phyloP scores from a whole-genome alignment of 2,113 vertebrate species.

The Arvicanthis niloticus region DNA sequence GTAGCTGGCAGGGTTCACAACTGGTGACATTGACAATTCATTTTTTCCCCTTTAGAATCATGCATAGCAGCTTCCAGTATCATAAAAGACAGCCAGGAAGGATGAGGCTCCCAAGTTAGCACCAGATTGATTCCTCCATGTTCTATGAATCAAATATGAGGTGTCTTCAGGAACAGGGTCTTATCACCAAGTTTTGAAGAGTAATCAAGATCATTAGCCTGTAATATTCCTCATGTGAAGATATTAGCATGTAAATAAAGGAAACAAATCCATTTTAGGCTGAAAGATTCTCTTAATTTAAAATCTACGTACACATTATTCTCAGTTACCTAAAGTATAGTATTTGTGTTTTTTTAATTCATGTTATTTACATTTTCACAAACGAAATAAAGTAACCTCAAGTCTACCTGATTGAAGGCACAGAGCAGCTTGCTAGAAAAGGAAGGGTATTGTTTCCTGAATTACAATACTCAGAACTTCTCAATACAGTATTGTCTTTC shows the following conservation, averaged over 20 bases:
- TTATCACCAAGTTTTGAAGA: not conserved
- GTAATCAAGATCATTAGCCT: not conserved
- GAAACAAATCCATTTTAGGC: not conserved
- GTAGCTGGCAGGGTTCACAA: not conserved
- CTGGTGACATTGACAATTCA: not conserved
- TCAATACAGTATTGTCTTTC: not conserved
- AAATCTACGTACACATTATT: not conserved
- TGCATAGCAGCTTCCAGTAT: not conserved
- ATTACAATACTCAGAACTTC: conserved; percentile 22
- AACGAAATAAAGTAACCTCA: conserved; percentile 34
- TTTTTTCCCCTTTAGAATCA: too few relatives aligned
- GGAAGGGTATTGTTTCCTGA: conserved; percentile 20
- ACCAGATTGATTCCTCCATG: not conserved
- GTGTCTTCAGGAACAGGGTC: too few relatives aligned
- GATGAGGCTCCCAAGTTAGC: too few relatives aligned
- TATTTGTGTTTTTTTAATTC: not conserved
- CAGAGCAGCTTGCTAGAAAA: not conserved
- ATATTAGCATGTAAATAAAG: not conserved
- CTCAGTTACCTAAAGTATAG: not conserved
- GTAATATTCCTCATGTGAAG: not conserved
- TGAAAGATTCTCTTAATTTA: not conserved
- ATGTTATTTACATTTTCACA: not conserved
- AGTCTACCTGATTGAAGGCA: not conserved
- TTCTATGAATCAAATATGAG: not conserved
- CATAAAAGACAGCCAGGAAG: not conserved